Conservation (phyloP, 2,113 vertebrate genomes). For the Vanacampus margaritifer region DNA sequence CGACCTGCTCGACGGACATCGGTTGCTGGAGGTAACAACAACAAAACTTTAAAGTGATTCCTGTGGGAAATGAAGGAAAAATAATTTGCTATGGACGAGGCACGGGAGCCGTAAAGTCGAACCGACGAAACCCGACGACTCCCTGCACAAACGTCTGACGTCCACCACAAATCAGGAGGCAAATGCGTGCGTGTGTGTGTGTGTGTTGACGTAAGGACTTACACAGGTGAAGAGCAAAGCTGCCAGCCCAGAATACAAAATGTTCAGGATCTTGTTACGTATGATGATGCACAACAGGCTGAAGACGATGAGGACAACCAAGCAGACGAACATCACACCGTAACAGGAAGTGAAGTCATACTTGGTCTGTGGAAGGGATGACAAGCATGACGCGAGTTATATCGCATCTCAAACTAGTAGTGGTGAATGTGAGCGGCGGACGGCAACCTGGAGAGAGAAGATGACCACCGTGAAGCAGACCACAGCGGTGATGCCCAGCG, state of each 20-base stretch:
- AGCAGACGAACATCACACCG: constrained; percentile 85
- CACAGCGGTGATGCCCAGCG: constrained; percentile 86
- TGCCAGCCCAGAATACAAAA: constrained; percentile 86
- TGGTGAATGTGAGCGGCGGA: neutral
- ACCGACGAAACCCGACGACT: no score
- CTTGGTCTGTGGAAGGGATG: constrained; percentile 76
- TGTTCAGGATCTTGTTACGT: constrained; percentile 83
- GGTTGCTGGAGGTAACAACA: no score
- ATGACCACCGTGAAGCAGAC: constrained; percentile 92
- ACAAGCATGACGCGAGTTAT: neutral
- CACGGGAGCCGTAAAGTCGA: no score
- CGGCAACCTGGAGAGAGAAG: constrained; percentile 88
- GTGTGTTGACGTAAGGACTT: constrained; percentile 52
- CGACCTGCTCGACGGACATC: no score
- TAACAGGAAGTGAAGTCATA: constrained; percentile 94
- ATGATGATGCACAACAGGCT: constrained; percentile 90
- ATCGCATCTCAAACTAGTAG: neutral
- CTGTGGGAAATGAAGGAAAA: no score
- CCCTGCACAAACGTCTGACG: no score
- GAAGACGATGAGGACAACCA: constrained; percentile 85
- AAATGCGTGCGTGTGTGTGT: no score
- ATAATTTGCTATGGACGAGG: no score
- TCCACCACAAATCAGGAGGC: no score
- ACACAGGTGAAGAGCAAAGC: constrained; percentile 94
- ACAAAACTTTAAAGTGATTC: no score